Percentiles rank a stretch among this genome's conserved stretches.
These are phyloP conservation scores for Yponomeuta sedellus DNA, from an alignment of 2,888 invertebrate genomes.

Conservation along the genomic window DNA sequence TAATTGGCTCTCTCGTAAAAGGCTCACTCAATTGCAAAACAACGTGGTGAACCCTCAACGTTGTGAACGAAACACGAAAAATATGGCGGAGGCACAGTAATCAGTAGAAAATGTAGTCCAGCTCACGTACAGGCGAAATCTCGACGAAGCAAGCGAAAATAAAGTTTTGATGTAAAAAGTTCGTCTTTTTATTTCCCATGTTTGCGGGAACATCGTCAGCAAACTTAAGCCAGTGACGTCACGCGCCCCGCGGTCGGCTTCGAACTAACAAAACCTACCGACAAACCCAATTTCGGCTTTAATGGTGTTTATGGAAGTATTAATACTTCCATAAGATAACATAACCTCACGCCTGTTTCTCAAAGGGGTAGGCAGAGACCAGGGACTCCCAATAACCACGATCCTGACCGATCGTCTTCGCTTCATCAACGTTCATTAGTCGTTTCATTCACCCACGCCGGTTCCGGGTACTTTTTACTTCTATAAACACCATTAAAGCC, in stretches of 20 bases:
- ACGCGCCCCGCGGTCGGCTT: not conserved
- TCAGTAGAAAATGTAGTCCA: slow-evolving; percentile 61
- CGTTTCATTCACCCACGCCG: no score
- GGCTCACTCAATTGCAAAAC: not conserved
- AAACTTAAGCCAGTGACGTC: slow-evolving; percentile 13
- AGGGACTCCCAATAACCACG: no score
- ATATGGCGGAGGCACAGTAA: slow-evolving; percentile 47
- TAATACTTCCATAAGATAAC: no score
- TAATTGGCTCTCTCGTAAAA: not conserved
- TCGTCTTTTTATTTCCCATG: slow-evolving; percentile 63
- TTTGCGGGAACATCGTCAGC: slow-evolving; percentile 31
- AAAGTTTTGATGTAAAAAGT: slow-evolving; percentile 78
- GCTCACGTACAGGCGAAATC: slow-evolving; percentile 58
- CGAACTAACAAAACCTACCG: not conserved
- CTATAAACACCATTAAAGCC: no score
- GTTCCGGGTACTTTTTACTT: no score
- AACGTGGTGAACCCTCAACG: slow-evolving; percentile 10
- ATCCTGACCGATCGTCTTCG: no score
- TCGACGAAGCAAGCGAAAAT: slow-evolving; percentile 52
- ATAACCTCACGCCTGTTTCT: no score
- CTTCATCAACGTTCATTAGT: no score
- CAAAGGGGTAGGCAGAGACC: no score
- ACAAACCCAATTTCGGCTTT: not conserved
- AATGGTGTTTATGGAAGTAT: not conserved
- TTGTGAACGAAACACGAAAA: slow-evolving; percentile 19